Percentiles rank a stretch among this genome's conserved stretches.
Evolutionary conservation across 2,888 invertebrate species (phyloP).

Genomic region (Thysanoteuthis rhombus): DNA sequence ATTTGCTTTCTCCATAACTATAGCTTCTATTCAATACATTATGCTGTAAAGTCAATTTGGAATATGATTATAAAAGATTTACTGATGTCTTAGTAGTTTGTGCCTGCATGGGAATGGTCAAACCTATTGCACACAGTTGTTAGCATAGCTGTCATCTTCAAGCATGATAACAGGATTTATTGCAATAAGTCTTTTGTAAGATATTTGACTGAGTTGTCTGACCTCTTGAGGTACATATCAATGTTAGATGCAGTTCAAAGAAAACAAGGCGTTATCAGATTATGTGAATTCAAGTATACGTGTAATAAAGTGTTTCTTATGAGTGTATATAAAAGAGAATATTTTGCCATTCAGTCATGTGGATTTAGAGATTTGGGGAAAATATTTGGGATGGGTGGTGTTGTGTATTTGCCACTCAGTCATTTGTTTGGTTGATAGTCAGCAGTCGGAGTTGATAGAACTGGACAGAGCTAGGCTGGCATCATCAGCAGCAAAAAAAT

Average conservation of each 20-base stretch:
- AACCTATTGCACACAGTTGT: not conserved
- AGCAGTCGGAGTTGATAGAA: not conserved
- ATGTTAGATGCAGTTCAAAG: not conserved
- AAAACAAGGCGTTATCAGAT: not conserved
- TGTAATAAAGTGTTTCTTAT: not conserved
- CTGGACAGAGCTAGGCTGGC: not conserved
- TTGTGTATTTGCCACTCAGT: not conserved
- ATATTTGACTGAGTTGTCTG: not conserved
- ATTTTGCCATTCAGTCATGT: too few species aligned
- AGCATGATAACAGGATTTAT: too few species aligned
- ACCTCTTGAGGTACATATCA: not conserved
- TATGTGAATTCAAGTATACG: not conserved
- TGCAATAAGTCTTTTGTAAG: not conserved
- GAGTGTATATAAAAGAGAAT: not conserved
- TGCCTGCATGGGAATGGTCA: not conserved
- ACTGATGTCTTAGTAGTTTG: not conserved
- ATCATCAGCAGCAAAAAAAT: not conserved
- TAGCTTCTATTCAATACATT: not conserved
- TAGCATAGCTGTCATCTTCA: not conserved
- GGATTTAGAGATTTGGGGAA: not conserved
- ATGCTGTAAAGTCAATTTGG: not conserved
- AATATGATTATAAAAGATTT: not conserved
- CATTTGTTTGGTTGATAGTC: not conserved
- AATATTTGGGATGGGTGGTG: too few species aligned
- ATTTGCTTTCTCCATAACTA: not conserved